These are phyloP conservation scores for Alethe castanea DNA, from an alignment of 2,113 vertebrate genomes.

Conservation along the genomic window DNA sequence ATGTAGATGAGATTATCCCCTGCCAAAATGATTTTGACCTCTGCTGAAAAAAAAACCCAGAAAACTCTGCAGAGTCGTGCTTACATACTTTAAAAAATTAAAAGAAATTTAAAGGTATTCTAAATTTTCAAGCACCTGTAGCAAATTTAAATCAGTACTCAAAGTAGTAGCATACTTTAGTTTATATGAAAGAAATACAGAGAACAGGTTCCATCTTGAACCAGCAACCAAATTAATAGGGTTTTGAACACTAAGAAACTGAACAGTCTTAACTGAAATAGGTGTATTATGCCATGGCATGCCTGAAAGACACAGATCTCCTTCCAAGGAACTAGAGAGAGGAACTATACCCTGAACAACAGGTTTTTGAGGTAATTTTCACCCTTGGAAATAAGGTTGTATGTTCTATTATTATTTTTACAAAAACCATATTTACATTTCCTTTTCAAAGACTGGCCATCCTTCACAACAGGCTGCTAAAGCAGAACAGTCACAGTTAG, in stretches of 20 bases:
- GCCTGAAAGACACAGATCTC: not conserved
- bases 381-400: not conserved
- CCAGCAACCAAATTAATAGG: not conserved
- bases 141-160: not conserved
- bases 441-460: not conserved
- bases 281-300: accelerated
- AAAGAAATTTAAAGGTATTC: not conserved
- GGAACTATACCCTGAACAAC: not conserved
- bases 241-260: not conserved
- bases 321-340: not conserved
- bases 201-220: not conserved
- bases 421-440: not conserved
- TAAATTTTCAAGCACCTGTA: not conserved
- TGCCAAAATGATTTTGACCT: not conserved
- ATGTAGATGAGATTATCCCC: not conserved
- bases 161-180: not conserved
- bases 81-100: not conserved
- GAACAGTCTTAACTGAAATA: not conserved
- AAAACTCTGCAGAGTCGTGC: not conserved
- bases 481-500: not conserved
- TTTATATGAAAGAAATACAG: not conserved
- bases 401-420: not conserved
- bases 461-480: not conserved
- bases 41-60: not conserved
- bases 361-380: not conserved